Evolutionary conservation across 64 coral and sea anemone genomes (phyloP), one percentile per base, ranked within the genome.

Genomic region (Exaiptasia diaphana): DNA sequence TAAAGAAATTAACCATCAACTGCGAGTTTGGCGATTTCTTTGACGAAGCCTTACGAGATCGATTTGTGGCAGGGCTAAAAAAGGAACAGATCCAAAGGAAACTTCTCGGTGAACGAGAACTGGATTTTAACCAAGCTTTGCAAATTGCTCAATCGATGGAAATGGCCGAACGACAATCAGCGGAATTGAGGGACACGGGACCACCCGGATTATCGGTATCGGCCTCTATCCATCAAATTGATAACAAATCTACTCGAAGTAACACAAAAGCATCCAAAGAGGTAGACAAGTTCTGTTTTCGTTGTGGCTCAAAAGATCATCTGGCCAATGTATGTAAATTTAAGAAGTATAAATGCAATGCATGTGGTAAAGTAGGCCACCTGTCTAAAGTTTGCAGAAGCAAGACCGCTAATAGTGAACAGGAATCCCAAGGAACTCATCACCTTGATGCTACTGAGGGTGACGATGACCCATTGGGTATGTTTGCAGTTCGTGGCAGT

Each of bases 1-100:
- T 60, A 60, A 23, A 60, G 50, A 60, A 78, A 27, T 36, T 49
- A 60, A 53, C 77, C 14, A 80, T 30, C 5, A 41, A 80, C 43
- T 80, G 56, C 54, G 56, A 80, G 38, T 80, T 55, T 80, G 77
- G 77, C 9, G 38, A 80, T 27, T 81, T 81, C 50, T 53, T 60
- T 0, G 59, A 81, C 38, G 48, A 81, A 65, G 77, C 77, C 18
- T 65, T 50, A 20, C 77, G 77, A 36, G 77, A 81, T 27, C 20
- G 56, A 24, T 81, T 81, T 63, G 57, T 81, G 64, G 59, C 78
- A 22, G 78, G 60, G 22, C 29, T 81, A 14, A 56, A 41, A 44
- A 38, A 65, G 8, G 40, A 67, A 65, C 13, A 55, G 18, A 33
- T 79, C 10, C 76, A 79, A 59, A n/a, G n/a, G n/a, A n/a, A n/a